A percentile compares a stretch with the other conserved stretches of the same genome.
Evolutionary conservation across 1,140 invertebrate genomes (phyloP).

Genomic region (Psilanteris sp.): DNA sequence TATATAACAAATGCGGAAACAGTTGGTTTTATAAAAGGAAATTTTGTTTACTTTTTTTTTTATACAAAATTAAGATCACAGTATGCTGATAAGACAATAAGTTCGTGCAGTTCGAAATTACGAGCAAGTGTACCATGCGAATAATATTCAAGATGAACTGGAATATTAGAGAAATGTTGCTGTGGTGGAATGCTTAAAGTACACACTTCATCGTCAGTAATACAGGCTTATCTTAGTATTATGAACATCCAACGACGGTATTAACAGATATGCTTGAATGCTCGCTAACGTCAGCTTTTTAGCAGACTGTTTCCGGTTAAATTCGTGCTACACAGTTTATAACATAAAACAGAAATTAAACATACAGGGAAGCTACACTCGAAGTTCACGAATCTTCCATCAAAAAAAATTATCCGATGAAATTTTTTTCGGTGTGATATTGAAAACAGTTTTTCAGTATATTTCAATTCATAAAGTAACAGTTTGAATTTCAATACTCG

Average conservation of each 20-base stretch:
- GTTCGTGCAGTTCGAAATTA: conserved; percentile 9
- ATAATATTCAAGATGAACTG: conserved; percentile 40
- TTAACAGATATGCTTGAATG: conserved; percentile 54
- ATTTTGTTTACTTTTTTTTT: no score
- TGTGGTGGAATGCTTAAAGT: conserved; percentile 34
- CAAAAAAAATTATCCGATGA: no score
- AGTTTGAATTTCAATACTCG: no score
- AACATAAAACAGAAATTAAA: conserved; percentile 41
- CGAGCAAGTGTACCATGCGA: conserved; percentile 14
- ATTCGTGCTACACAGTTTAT: conserved; percentile 40
- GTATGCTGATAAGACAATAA: conserved; percentile 8
- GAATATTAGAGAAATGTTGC: conserved; percentile 39
- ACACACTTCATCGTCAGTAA: conserved; percentile 48
- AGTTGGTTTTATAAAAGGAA: no score
- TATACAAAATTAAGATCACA: no score
- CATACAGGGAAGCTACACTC: no score
- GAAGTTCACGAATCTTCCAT: no score
- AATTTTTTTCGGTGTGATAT: no score
- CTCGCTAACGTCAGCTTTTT: conserved; percentile 55
- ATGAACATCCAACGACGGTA: conserved; percentile 56
- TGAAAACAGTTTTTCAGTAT: no score
- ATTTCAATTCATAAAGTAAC: no score
- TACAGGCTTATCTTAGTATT: conserved; percentile 57
- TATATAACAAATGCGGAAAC: no score
- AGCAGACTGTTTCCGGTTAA: conserved; percentile 41